Conservation (phyloP, 2,113 vertebrate genomes). For the Hippocampus zosterae region DNA sequence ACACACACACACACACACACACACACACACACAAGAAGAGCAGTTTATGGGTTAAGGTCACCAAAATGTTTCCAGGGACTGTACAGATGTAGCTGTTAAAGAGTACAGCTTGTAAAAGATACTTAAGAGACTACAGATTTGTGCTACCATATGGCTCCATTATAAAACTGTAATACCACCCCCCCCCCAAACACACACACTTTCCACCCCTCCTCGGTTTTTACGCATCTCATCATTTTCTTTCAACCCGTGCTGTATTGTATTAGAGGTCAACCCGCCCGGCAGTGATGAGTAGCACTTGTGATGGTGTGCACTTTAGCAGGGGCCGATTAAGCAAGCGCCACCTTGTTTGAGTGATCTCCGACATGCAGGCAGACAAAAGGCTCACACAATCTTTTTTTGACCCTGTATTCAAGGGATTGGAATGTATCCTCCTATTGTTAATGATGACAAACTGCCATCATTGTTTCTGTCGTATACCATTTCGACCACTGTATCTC, state of each 20-base stretch:
- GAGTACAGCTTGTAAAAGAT: slow-evolving; percentile 66
- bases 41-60: slow-evolving; percentile 60
- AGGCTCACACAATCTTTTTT: slow-evolving; percentile 51
- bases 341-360: slow-evolving; percentile 52
- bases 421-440: slow-evolving; percentile 27
- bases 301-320: slow-evolving; percentile 52
- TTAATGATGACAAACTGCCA: slow-evolving; percentile 13
- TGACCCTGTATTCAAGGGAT: slow-evolving; percentile 40
- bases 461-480: slow-evolving; percentile 10
- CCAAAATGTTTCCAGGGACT: slow-evolving; percentile 58
- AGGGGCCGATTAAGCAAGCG: slow-evolving; percentile 65
- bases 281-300: slow-evolving; percentile 55
- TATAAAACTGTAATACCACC: slow-evolving; percentile 42
- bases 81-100: slow-evolving; percentile 64
- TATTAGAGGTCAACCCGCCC: slow-evolving; percentile 67
- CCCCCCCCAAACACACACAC: slow-evolving; percentile 22
- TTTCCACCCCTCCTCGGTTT: slow-evolving; percentile 30
- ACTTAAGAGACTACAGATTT: slow-evolving; percentile 65
- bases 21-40: slow-evolving; percentile 35
- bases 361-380: slow-evolving; percentile 50
- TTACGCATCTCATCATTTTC: slow-evolving; percentile 61
- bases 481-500: neutral
- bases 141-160: slow-evolving; percentile 69
- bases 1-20: too few relatives aligned
- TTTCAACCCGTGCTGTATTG: slow-evolving; percentile 58